Conservation (phyloP, 2,113 vertebrate genomes). For the Oryzias woworae region DNA sequence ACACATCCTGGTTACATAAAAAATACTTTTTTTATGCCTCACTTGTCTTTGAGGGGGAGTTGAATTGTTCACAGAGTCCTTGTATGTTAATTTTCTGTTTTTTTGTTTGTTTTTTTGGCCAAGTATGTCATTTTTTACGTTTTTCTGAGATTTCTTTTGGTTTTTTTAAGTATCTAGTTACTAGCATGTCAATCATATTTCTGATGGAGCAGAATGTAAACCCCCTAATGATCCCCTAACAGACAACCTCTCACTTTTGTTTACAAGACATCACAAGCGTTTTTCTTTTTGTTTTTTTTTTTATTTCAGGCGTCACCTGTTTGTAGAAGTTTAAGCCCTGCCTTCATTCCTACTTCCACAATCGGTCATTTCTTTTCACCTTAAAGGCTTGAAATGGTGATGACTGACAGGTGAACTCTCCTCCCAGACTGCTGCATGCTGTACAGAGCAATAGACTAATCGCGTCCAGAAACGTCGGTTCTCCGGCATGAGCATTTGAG, state of each 20-base stretch:
- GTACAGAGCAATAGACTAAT: slow-evolving; percentile 54
- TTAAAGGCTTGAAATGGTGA: slow-evolving; percentile 82
- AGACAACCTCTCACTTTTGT: slow-evolving; percentile 71
- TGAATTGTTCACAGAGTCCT: slow-evolving; percentile 53
- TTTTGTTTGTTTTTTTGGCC: slow-evolving; percentile 18
- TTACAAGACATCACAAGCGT: slow-evolving; percentile 71
- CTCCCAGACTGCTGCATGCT: slow-evolving; percentile 16
- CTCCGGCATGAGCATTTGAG: slow-evolving; percentile 35
- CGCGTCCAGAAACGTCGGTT: slow-evolving; percentile 25
- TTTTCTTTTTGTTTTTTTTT: slow-evolving; percentile 6
- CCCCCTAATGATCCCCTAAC: slow-evolving; percentile 64
- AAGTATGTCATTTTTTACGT: slow-evolving; percentile 53
- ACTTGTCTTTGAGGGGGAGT: slow-evolving; percentile 37
- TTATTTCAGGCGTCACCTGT: slow-evolving; percentile 39
- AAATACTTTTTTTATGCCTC: slow-evolving; percentile 28
- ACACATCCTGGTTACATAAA: slow-evolving; percentile 44
- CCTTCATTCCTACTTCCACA: slow-evolving; percentile 60
- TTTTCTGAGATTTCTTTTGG: slow-evolving; percentile 30
- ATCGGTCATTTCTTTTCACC: slow-evolving; percentile 51
- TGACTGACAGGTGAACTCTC: slow-evolving; percentile 19
- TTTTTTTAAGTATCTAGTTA: slow-evolving; percentile 4
- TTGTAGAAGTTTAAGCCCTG: slow-evolving; percentile 49
- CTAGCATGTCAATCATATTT: slow-evolving; percentile 75
- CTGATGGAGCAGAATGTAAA: slow-evolving; percentile 78
- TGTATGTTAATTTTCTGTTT: slow-evolving; percentile 27